A percentile compares a stretch with the other conserved stretches of the same genome.
Conservation (phyloP, 2,113 vertebrate genomes). For the Rhinopomastus cyanomelas region DNA sequence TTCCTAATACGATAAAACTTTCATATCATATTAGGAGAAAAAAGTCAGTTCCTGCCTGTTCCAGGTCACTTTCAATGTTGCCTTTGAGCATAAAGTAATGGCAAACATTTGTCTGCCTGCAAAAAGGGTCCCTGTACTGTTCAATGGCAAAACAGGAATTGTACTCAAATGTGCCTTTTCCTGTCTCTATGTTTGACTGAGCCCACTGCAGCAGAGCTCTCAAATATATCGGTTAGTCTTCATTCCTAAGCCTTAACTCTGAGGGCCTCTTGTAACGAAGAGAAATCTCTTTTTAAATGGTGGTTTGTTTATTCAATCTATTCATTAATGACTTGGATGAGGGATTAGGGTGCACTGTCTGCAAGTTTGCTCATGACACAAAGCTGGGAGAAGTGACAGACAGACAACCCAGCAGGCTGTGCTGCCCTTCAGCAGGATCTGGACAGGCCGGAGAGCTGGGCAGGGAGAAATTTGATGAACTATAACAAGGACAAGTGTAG, state of each 20-base stretch:
- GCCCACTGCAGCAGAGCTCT: neutral
- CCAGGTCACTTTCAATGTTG: conserved; percentile 68
- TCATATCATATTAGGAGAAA: conserved; percentile 72
- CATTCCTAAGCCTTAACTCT: neutral
- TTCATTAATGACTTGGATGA: too few species aligned
- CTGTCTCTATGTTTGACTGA: neutral
- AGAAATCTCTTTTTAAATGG: neutral
- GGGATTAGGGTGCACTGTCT: too few species aligned
- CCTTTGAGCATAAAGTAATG: conserved; percentile 49
- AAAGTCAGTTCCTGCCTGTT: conserved; percentile 69
- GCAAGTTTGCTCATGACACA: too few species aligned
- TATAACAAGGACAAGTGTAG: too few species aligned
- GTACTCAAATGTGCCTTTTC: neutral
- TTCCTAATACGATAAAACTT: conserved; percentile 78
- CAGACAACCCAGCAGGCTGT: too few species aligned
- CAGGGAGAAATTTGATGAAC: too few species aligned
- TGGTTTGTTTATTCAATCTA: neutral
- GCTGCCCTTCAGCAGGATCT: too few species aligned
- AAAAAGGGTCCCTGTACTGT: conserved; percentile 21
- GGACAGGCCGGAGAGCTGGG: too few species aligned
- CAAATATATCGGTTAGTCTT: neutral
- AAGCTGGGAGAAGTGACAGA: too few species aligned
- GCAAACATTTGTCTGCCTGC: conserved; percentile 59
- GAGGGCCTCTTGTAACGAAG: neutral
- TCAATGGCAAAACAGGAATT: conserved; percentile 18